Evolutionary conservation across 2,888 invertebrate genomes (phyloP), one percentile per base, ranked within the genome.

Genomic region (Dicycla oo): DNA sequence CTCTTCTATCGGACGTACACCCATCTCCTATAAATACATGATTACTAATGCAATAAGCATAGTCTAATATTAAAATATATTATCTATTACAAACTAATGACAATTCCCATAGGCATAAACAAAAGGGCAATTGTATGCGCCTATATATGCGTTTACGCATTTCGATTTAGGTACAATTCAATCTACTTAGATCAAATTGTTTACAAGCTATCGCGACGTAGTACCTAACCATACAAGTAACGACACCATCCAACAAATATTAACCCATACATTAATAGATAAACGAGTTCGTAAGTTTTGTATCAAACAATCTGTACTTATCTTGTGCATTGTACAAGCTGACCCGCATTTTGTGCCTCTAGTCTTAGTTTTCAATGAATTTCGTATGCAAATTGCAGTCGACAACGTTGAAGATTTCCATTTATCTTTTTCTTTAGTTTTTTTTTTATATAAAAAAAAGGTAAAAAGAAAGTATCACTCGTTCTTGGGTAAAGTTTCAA

Each of bases 31-130:
- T 86, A 88, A 86, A 89, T 90, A 90, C 88, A 88, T 87, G 87
- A 87, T 90, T 86, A 88, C 86, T 88, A 90, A 87, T 88, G 89
- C 87, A 90, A 90, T 90, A 89, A 91, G 84, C 91, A 89, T 87
- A 85, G 78, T 88, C 91, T 92, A 89, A 90, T 91, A 80, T 74
- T 80, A 80, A 80, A 80, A 80, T 80, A 80, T 80, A 92, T 83
- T 86, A 87, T 86, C 86, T 89, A 89, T 86, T 84, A 88, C 73
- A 64, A 86, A 81, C 90, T 91, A 92, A 81, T 86, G 87, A 88
- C 86, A 87, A 84, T 86, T 81, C 87, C 88, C 89, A 85, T 69
- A 77, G 80, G 83, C 82, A 77, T 82, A 73, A 82, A 84, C 77
- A 77, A 81, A 81, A 83, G 86, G 86, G 80, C 69, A 75, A 76